Percentiles rank a stretch among this genome's conserved stretches.
Evolutionary conservation across 2,797 vertebrate species (phyloP).

Genomic region (Cynopterus sphinx): DNA sequence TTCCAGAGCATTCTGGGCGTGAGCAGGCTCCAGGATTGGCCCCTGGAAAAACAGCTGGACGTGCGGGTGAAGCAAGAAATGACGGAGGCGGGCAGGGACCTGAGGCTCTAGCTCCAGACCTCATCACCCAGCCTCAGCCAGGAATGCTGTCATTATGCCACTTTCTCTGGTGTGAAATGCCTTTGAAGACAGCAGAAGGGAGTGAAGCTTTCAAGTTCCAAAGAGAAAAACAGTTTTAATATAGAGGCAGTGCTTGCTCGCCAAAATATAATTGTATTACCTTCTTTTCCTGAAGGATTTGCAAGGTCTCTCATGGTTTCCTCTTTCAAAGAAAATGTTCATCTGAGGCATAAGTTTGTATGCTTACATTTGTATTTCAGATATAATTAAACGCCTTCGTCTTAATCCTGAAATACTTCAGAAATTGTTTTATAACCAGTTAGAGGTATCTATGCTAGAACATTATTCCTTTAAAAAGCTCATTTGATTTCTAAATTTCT

Average conservation of each 20-base stretch:
- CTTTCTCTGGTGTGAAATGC: neutral
- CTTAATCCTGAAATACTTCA: slow-evolving; percentile 9
- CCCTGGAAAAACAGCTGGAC: neutral
- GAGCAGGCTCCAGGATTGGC: neutral
- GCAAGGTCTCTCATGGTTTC: neutral
- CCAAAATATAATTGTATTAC: neutral
- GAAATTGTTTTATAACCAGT: neutral
- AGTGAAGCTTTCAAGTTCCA: neutral
- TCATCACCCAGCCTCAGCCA: neutral
- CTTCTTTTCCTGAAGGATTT: slow-evolving; percentile 31
- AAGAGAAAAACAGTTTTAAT: slow-evolving; percentile 15
- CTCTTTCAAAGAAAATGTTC: slow-evolving; percentile 29
- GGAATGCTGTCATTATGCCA: neutral
- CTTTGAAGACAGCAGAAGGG: neutral
- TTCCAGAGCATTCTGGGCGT: neutral
- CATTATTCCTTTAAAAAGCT: neutral
- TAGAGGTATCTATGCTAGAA: neutral
- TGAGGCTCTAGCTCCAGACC: neutral
- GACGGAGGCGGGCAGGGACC: accelerated
- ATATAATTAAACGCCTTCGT: neutral
- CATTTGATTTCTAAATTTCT: neutral
- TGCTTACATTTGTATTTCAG: neutral
- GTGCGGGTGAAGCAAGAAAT: neutral
- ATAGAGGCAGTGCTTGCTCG: neutral
- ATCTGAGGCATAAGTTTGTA: neutral